Conservation (phyloP, 2,797 vertebrate genomes). For the Myotis findleyi region DNA sequence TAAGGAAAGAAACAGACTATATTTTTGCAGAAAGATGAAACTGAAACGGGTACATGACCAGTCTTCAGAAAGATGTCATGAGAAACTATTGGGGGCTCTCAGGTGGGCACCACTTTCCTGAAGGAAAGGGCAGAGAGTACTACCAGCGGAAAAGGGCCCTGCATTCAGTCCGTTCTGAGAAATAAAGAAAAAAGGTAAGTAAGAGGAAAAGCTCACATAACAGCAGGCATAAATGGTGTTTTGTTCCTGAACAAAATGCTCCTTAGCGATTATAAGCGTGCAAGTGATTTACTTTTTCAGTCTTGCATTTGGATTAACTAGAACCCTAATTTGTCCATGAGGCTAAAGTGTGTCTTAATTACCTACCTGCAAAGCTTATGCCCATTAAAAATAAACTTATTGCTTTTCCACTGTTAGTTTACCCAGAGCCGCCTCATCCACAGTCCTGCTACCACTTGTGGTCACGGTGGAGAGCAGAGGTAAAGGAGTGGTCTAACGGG, state of each 20-base stretch:
- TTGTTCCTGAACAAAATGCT: constrained; percentile 62
- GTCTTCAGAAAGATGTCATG: background rate
- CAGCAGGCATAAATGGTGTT: background rate
- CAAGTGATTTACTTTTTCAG: constrained; percentile 48
- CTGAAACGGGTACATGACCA: background rate
- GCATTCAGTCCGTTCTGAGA: background rate
- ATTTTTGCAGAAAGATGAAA: constrained; percentile 8
- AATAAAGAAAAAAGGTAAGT: background rate
- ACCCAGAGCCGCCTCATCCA: background rate
- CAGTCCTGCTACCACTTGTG: background rate
- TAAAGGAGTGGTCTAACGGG: background rate
- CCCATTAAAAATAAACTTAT: constrained; percentile 68
- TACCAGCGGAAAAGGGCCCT: background rate
- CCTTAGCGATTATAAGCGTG: constrained; percentile 49
- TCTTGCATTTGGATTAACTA: constrained; percentile 63
- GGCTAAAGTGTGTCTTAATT: constrained; percentile 70
- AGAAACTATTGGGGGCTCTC: background rate
- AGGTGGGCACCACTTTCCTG: background rate
- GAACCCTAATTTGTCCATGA: constrained; percentile 69
- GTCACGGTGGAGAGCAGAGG: background rate
- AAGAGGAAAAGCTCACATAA: constrained; percentile 2
- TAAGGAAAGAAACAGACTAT: background rate
- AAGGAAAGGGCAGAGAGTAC: background rate
- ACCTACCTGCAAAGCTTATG: constrained; percentile 64
- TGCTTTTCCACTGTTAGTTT: constrained; percentile 52